Evolutionary conservation across 2,797 vertebrate species (phyloP).

Genomic region (Anguilla anguilla): DNA sequence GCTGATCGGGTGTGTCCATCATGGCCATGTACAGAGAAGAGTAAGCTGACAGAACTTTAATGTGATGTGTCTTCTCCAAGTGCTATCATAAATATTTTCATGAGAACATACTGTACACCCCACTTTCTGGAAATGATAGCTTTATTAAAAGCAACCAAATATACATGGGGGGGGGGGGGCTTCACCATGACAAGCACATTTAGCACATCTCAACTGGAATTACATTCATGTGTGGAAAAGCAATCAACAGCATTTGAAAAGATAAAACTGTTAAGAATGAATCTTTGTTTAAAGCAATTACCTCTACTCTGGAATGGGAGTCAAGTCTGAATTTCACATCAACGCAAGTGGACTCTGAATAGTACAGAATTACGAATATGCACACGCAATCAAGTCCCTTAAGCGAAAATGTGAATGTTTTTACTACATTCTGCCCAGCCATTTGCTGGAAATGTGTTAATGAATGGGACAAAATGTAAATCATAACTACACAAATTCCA

Average conservation of each 20-base stretch:
- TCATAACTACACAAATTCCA: background rate
- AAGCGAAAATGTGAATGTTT: conserved; percentile 53
- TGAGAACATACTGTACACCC: conserved; percentile 12
- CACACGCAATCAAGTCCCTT: conserved; percentile 59
- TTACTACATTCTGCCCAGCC: conserved; percentile 57
- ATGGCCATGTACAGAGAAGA: background rate
- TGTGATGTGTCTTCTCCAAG: background rate
- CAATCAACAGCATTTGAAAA: conserved; percentile 30
- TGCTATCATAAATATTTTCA: conserved; percentile 3
- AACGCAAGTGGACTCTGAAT: conserved; percentile 61
- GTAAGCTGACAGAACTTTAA: background rate
- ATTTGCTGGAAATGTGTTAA: conserved; percentile 57
- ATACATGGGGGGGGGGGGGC: conserved; percentile 27
- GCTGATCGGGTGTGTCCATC: background rate
- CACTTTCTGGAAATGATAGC: conserved; percentile 50
- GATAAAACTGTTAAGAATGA: conserved; percentile 56
- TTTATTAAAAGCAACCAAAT: background rate
- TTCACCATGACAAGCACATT: conserved; percentile 62
- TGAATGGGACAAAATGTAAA: background rate
- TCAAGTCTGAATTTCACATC: conserved; percentile 59
- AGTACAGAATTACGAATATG: conserved; percentile 61
- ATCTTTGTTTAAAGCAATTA: conserved; percentile 69
- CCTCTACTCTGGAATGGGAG: conserved; percentile 47
- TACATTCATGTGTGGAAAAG: conserved; percentile 51
- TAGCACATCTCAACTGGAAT: conserved; percentile 55